Percentiles rank a stretch among this genome's conserved stretches.
phyloP scores from a whole-genome alignment of 1,140 invertebrate genomes.

The Drosophila aff. region DNA sequence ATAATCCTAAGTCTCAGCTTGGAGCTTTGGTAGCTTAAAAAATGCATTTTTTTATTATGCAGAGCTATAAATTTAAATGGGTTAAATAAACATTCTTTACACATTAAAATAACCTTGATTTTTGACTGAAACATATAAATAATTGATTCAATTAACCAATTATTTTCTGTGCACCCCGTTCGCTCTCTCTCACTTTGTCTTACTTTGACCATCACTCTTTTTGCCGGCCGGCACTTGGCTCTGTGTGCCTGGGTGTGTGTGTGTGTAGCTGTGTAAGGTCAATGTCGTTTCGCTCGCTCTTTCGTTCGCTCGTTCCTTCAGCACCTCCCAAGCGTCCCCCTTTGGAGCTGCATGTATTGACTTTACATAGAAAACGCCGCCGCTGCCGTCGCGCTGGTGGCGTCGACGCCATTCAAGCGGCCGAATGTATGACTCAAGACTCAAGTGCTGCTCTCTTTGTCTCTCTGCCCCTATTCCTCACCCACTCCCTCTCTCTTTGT shows the following conservation, averaged over 20 bases:
- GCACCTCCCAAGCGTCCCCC: conserved; percentile 17
- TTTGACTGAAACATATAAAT: conserved; percentile 2
- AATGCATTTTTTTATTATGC: not conserved
- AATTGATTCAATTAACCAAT: conserved; percentile 32
- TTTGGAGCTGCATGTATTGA: conserved; percentile 68
- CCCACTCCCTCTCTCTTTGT: not conserved
- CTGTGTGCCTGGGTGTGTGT: conserved; percentile 22
- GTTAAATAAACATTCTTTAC: conserved; percentile 2
- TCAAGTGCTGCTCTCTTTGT: conserved; percentile 60
- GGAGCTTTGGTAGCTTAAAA: not conserved
- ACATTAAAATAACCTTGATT: conserved; percentile 12
- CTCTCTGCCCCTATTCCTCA: conserved; percentile 8
- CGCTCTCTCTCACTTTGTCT: conserved; percentile 9
- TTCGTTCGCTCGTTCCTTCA: conserved; percentile 32
- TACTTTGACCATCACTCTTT: conserved; percentile 27
- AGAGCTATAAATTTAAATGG: not conserved
- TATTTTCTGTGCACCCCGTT: conserved; percentile 29
- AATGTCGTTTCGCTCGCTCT: conserved; percentile 74
- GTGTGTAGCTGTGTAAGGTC: conserved; percentile 72
- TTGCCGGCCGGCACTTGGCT: conserved; percentile 42
- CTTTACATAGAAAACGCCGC: conserved; percentile 59
- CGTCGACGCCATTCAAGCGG: conserved; percentile 42
- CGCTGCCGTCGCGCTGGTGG: conserved; percentile 15
- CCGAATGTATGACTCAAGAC: conserved; percentile 72
- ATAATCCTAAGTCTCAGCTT: not conserved